Evolutionary conservation across 2,113 vertebrate genomes (phyloP), one percentile per base, ranked within the genome.

Genomic region (Lethenteron reissneri): DNA sequence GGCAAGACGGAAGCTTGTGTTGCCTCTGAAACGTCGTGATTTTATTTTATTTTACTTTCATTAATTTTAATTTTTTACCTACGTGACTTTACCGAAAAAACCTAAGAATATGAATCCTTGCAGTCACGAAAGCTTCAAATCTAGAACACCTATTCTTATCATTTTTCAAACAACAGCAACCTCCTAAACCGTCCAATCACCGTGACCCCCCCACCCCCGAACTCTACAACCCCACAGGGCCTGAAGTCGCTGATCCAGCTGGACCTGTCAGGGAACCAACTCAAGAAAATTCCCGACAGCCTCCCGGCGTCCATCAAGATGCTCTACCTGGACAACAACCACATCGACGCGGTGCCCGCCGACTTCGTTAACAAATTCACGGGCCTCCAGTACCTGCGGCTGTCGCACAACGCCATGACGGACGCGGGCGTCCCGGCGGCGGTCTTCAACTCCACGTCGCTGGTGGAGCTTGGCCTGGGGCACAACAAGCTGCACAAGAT

Each of bases 391-490:
- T 82, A 80, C 71, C 80, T 85, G 8, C 80, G 80, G n/a, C 74
- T 84, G 10, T 77, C 79, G 73, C 78, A 72, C 74, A 85, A 83
- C 70, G 73, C 71, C 58, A 75, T 86, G 70, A 68, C 59, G 58
- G 82, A 76, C 57, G 17, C 4, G 2, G 56, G 17, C 3, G 2
- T 84, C 57, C 72, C 76, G 11, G 72, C 64, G 0, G 60, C 57
- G 10, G 78, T 74, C 60, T 83, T 84, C 76, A 85, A 82, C 71
- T 25, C 78, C 57, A 78, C 81, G 76, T 79, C 80, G 69, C 75
- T 85, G 72, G 77, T 84, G 74, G 83, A 86, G 77, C 76, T 84
- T 72, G 84, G 83, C 71, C 79, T 85, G 56, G 83, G 83, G 14
- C 81, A 83, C 71, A 86, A 84, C 77, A 78, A 78, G 72, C 79